These are phyloP conservation scores for Heliconius hortense DNA, from an alignment of 2,888 invertebrate species.

Conservation along the genomic window DNA sequence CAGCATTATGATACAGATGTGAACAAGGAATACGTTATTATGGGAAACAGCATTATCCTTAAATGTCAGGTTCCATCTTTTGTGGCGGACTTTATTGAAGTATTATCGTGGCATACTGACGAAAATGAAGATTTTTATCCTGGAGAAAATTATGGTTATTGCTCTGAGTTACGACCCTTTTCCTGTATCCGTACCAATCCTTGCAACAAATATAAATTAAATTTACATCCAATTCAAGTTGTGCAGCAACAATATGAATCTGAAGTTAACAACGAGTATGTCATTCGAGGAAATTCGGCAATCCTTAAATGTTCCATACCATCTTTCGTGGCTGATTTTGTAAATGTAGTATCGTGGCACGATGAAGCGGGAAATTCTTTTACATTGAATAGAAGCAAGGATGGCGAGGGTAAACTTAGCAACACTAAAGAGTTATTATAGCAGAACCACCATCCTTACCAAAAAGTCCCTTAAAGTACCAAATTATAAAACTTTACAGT, in stretches of 20 bases:
- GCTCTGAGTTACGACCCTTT: slow-evolving; percentile 27
- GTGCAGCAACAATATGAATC: slow-evolving; percentile 95
- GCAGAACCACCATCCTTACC: slow-evolving; percentile 36
- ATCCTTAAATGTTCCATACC: slow-evolving; percentile 95
- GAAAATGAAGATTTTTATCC: slow-evolving; percentile 87
- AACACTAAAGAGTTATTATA: slow-evolving; percentile 17
- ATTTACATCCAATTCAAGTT: slow-evolving; percentile 66
- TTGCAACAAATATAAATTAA: slow-evolving; percentile 31
- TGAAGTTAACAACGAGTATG: slow-evolving; percentile 95
- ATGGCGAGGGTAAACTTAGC: slow-evolving; percentile 62
- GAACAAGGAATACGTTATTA: slow-evolving; percentile 92
- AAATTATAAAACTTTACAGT: slow-evolving; percentile 80
- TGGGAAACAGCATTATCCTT: slow-evolving; percentile 90
- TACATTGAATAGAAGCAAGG: slow-evolving; percentile 60
- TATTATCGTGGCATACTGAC: slow-evolving; percentile 90
- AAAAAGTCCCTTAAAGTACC: slow-evolving; percentile 22
- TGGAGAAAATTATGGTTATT: slow-evolving; percentile 83
- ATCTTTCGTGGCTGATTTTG: slow-evolving; percentile 96
- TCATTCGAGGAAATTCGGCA: slow-evolving; percentile 93
- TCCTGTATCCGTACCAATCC: slow-evolving; percentile 38
- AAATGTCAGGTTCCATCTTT: slow-evolving; percentile 93
- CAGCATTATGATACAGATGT: slow-evolving; percentile 92
- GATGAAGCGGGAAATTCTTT: slow-evolving; percentile 86
- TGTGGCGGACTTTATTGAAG: slow-evolving; percentile 92
- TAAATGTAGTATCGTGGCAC: slow-evolving; percentile 92